These are phyloP conservation scores for Goniozus legneri DNA, from an alignment of 1,140 invertebrate genomes.

Conservation along the genomic window DNA sequence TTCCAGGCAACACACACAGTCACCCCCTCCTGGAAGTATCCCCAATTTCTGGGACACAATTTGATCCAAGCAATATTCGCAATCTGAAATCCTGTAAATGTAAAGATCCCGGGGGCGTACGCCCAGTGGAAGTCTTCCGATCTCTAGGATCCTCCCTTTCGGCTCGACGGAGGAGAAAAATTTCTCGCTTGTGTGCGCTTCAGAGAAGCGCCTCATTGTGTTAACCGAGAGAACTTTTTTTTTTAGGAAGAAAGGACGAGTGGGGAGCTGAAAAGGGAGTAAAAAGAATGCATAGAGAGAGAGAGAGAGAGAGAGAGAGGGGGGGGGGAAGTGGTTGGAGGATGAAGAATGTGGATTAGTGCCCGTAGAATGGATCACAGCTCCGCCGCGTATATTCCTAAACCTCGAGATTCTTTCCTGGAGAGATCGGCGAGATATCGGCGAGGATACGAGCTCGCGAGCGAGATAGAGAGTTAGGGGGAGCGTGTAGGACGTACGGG, in stretches of 20 bases:
- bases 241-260: neutral
- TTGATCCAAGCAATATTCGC: too few relatives aligned
- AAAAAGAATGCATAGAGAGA: neutral
- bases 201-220: neutral
- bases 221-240: neutral
- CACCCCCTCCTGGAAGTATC: neutral
- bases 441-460: slow-evolving; percentile 3
- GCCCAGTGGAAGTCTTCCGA: neutral
- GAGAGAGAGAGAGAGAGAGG: neutral
- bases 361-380: slow-evolving; percentile 1
- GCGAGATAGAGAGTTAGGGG: slow-evolving; percentile 4
- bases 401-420: slow-evolving; percentile 23
- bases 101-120: neutral
- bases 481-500: neutral
- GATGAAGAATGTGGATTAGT: slow-evolving; percentile 24
- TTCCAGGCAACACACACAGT: neutral
- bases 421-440: slow-evolving; percentile 19
- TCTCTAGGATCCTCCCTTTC: neutral
- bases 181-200: neutral
- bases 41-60: neutral
- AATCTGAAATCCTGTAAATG: too few relatives aligned
- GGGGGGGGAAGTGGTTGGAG: slow-evolving; percentile 1
- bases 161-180: neutral
- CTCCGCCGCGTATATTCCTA: slow-evolving; percentile 18
- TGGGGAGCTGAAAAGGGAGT: neutral